Conservation (phyloP, 37 sponge, comb jelly and placozoan genomes). For the Sycon ciliatum region DNA sequence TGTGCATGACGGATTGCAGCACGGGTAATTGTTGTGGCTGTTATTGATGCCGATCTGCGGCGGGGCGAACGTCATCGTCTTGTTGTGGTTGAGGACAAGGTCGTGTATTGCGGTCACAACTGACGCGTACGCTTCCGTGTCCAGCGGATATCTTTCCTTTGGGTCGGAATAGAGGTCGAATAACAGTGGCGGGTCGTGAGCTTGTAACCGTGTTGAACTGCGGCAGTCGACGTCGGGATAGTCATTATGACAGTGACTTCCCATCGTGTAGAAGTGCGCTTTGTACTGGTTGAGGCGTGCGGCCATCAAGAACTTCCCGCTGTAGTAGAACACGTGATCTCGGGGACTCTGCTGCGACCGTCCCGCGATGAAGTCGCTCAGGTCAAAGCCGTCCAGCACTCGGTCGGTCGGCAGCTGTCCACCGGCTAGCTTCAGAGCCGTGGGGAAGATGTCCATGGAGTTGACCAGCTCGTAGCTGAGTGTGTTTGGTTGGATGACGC, state of each 20-base stretch:
- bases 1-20: neutral
- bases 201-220: neutral
- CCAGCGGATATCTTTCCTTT: neutral
- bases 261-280: conserved; percentile 48
- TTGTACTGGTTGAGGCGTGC: conserved; percentile 65
- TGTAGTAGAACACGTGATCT: conserved; percentile 23
- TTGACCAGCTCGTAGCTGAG: conserved; percentile 36
- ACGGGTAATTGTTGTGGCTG: neutral
- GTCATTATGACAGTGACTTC: conserved; percentile 24
- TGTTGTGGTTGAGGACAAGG: neutral
- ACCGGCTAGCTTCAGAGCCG: conserved; percentile 33
- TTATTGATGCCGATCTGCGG: neutral
- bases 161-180: neutral
- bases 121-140: neutral
- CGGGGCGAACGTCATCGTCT: neutral
- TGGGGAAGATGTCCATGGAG: conserved; percentile 60
- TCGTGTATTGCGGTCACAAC: neutral
- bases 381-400: conserved; percentile 59
- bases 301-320: conserved; percentile 54
- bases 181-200: neutral
- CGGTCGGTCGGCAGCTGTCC: conserved; percentile 29
- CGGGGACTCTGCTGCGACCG: neutral
- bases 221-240: neutral
- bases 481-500: conserved; percentile 25
- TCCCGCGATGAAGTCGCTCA: neutral